These are phyloP conservation scores for Peromyscus melanophrys DNA, from an alignment of 2,797 vertebrate species.

Conservation along the genomic window DNA sequence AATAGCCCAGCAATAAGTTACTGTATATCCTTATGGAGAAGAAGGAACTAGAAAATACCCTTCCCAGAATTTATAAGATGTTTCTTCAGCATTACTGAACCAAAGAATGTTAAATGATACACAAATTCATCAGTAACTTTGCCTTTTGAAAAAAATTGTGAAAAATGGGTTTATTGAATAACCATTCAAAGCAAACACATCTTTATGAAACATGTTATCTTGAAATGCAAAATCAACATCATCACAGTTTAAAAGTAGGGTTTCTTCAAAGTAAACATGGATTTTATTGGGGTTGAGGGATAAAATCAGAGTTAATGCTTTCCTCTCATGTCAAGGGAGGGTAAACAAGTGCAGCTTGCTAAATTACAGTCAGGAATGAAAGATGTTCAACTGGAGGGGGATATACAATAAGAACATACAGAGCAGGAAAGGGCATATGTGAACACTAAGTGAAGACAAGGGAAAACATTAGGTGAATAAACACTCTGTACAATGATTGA, in stretches of 20 bases:
- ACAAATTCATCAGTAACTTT: neutral
- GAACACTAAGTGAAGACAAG: neutral
- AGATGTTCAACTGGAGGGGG: neutral
- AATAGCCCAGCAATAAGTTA: neutral
- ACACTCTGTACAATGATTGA: neutral
- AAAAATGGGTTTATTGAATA: neutral
- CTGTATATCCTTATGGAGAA: rapidly evolving
- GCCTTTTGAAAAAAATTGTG: neutral
- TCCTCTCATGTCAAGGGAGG: neutral
- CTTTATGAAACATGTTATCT: neutral
- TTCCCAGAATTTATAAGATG: neutral
- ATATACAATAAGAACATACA: neutral
- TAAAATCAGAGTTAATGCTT: neutral
- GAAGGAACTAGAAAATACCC: neutral
- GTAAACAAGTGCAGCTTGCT: neutral
- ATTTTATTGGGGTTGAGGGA: neutral
- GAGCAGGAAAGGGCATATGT: neutral
- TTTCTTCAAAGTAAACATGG: neutral
- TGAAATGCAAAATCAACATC: neutral
- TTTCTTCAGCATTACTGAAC: neutral
- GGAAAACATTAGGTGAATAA: neutral
- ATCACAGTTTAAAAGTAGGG: neutral
- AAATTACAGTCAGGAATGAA: neutral
- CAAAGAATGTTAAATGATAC: neutral
- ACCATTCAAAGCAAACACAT: neutral